Percentiles rank a stretch among this genome's conserved stretches.
phyloP scores from a whole-genome alignment of 2,797 vertebrate genomes.

The Euthynnus affinis region DNA sequence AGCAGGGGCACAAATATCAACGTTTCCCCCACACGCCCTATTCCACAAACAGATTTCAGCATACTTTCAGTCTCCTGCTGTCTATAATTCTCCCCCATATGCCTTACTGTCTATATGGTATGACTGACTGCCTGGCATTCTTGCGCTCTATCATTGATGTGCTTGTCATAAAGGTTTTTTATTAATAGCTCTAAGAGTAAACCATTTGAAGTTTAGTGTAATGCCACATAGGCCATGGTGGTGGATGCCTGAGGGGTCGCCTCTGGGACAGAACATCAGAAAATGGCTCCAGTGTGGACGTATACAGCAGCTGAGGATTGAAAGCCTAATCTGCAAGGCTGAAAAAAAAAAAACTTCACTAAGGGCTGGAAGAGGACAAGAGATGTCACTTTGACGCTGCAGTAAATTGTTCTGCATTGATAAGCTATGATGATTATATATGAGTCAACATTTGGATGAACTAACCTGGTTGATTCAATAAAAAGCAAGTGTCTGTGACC shows the following conservation, averaged over 20 bases:
- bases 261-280: constrained; percentile 47
- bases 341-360: not conserved
- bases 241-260: constrained; percentile 65
- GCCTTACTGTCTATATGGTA: constrained; percentile 38
- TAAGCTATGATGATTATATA: constrained; percentile 42
- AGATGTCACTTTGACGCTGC: constrained; percentile 2
- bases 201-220: constrained; percentile 76
- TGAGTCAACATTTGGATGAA: constrained; percentile 58
- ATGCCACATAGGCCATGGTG: constrained; percentile 54
- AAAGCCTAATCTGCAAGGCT: not conserved
- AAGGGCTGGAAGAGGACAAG: constrained; percentile 8
- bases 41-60: constrained; percentile 66
- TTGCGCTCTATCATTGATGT: constrained; percentile 46
- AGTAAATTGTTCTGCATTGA: constrained; percentile 14
- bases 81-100: constrained; percentile 54
- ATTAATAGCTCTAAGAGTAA: constrained; percentile 81
- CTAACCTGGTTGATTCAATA: constrained; percentile 69
- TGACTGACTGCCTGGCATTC: constrained; percentile 44
- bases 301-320: constrained; percentile 55
- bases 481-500: constrained; percentile 80
- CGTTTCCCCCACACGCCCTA: constrained; percentile 41
- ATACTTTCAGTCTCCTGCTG: constrained; percentile 40
- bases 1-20: constrained; percentile 63
- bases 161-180: constrained; percentile 60
- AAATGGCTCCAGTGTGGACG: constrained; percentile 33